Percentiles rank a stretch among this genome's conserved stretches.
Conservation (phyloP, 2,888 invertebrate genomes). For the Pristionchus fissidentatus region DNA sequence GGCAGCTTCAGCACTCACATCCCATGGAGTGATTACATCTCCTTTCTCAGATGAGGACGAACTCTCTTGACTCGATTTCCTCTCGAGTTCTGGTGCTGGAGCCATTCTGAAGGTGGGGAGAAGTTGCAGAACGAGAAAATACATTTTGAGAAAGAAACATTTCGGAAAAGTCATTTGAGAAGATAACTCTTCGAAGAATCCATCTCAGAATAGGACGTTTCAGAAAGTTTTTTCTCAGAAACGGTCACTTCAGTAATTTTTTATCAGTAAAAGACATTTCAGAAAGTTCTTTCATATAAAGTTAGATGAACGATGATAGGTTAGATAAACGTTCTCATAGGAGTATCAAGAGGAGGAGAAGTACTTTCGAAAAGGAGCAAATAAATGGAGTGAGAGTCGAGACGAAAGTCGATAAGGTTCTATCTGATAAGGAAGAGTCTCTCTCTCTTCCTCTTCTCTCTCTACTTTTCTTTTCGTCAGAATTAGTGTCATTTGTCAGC, state of each 20-base stretch:
- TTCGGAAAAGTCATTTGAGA: too few relatives aligned
- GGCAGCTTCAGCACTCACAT: conserved; percentile 87
- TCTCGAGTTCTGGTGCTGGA: not conserved
- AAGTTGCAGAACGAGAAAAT: not conserved
- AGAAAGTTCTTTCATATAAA: too few relatives aligned
- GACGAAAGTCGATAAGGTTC: not conserved
- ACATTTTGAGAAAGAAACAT: not conserved
- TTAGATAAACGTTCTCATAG: too few relatives aligned
- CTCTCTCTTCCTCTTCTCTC: not conserved
- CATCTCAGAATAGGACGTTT: too few relatives aligned
- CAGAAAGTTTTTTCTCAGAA: too few relatives aligned
- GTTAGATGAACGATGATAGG: too few relatives aligned
- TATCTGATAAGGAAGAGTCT: not conserved
- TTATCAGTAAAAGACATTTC: too few relatives aligned
- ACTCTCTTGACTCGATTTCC: conserved; percentile 7
- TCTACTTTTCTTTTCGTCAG: conserved; percentile 4
- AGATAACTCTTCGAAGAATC: too few relatives aligned
- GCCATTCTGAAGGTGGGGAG: not conserved
- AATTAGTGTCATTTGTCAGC: conserved; percentile 20
- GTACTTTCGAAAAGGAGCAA: not conserved
- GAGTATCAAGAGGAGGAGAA: not conserved
- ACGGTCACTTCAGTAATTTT: too few relatives aligned
- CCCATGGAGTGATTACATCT: conserved; percentile 97
- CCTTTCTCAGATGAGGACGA: not conserved
- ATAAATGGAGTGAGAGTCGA: not conserved